Conservation (phyloP, 2,113 vertebrate species). For the Hippolais icterina region DNA sequence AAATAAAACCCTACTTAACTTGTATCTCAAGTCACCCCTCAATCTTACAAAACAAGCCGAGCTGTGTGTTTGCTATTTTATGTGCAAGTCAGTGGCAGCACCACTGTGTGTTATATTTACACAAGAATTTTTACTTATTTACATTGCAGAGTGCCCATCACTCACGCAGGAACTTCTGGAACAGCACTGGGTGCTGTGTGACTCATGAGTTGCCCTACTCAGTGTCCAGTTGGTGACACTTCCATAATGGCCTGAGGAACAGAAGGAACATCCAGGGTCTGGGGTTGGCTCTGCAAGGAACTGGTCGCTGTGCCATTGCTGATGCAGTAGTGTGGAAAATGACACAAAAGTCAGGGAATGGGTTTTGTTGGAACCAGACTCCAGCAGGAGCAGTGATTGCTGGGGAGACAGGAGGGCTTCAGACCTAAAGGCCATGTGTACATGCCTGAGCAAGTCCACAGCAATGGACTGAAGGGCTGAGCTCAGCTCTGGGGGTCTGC, state of each 20-base stretch:
- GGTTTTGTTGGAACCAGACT: neutral
- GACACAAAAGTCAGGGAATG: neutral
- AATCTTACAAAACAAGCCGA: neutral
- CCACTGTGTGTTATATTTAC: neutral
- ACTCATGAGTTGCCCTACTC: accelerated
- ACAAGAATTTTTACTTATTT: neutral
- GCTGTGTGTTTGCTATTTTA: neutral
- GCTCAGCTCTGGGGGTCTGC: neutral
- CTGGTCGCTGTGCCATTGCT: neutral
- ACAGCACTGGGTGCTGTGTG: accelerated
- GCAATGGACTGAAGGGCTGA: neutral
- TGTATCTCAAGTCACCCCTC: neutral
- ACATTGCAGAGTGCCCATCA: neutral
- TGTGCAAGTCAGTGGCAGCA: neutral
- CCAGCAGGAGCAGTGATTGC: neutral
- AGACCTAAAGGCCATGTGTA: neutral
- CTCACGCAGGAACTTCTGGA: neutral
- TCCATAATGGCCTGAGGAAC: neutral
- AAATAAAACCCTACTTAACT: neutral
- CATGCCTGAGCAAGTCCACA: neutral
- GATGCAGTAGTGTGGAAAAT: neutral
- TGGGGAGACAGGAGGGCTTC: neutral
- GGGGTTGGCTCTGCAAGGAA: neutral
- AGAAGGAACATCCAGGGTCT: no score
- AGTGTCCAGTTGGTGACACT: neutral